Base-by-base conservation (phyloP, 2,113 vertebrate genomes). In the Thunnus maccoyii region DNA sequence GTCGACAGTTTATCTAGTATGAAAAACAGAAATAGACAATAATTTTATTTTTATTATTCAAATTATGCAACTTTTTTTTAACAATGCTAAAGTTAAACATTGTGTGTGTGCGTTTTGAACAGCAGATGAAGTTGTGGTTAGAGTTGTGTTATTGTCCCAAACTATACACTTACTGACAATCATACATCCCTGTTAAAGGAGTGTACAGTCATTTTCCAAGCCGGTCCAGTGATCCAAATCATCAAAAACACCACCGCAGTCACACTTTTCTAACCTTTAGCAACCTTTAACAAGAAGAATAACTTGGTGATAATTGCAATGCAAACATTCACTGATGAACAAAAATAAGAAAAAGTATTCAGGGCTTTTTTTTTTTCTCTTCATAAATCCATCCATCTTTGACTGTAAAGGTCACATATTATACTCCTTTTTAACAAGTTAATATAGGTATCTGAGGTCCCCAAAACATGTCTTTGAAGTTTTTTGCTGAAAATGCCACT, bases 301-400 rank as follows among this genome's bases (percentile, higher is more conserved):
- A 16, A 41, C 8, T 62, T 48, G 25, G 8, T 17, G 3, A 25
- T 56, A 27, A 64, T n/a, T 32, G 14, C 14, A 22, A 52, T 2
- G 18, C 51, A 64, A 67, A 58, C 58, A 64, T 47, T 75, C 16
- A 58, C 6, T 44, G 32, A 46, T 57, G 3, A 54, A 27, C 3
- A 50, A 44, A 41, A 32, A 32, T 10, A 30, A 16, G 3, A 10
- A 16, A 0, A 16, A 0, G 18, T 22, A 32, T 68, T 32, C 2
- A 17, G 48, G 27, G 22, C 63, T 18, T 56, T 56, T 41, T 25
- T 65, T 55, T 54, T 41, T 55, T 70, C 44, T 16, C 22, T 25
- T 47, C 12, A 30, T 5, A 63, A 77, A 73, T n/a, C 15, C 61
- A 32, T 63, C 32, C 6, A 14, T 77, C 36, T 41, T 41, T 41